These are phyloP conservation scores for Zaprionus davidi DNA, from an alignment of 1,140 invertebrate species.

Conservation along the genomic window DNA sequence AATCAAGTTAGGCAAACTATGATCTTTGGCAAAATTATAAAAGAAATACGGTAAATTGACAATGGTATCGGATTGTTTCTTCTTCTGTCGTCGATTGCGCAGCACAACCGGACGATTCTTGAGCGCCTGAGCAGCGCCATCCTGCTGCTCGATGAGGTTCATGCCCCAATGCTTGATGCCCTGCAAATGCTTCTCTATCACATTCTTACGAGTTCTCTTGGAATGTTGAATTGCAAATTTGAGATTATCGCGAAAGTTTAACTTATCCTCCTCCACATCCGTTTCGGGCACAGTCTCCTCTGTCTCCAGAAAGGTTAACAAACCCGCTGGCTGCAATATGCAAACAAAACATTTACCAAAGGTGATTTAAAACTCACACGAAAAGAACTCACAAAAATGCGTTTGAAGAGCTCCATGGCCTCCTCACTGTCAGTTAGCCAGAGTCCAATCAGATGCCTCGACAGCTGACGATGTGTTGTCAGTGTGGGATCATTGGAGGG, in stretches of 20 bases:
- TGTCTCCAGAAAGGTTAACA: slow-evolving; percentile 96
- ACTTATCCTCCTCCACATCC: slow-evolving; percentile 89
- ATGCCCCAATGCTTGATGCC: slow-evolving; percentile 84
- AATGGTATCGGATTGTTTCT: slow-evolving; percentile 91
- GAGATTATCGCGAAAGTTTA: slow-evolving; percentile 96
- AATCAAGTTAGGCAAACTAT: slow-evolving; percentile 97
- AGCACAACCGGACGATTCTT: slow-evolving; percentile 94
- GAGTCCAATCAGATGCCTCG: slow-evolving; percentile 97
- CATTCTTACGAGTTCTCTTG: slow-evolving; percentile 87
- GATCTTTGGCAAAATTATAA: slow-evolving; percentile 97
- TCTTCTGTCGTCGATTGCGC: slow-evolving; percentile 93
- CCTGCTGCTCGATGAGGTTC: slow-evolving; percentile 82
- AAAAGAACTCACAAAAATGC: slow-evolving; percentile 91
- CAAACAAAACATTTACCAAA: not conserved
- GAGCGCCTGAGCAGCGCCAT: slow-evolving; percentile 71
- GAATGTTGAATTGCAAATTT: slow-evolving; percentile 95
- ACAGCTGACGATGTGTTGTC: slow-evolving; percentile 95
- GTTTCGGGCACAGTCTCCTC: slow-evolving; percentile 92
- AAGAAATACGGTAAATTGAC: slow-evolving; percentile 97
- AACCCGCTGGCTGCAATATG: slow-evolving; percentile 89
- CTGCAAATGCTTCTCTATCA: slow-evolving; percentile 91
- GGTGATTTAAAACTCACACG: slow-evolving; percentile 6
- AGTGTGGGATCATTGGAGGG: slow-evolving; percentile 90
- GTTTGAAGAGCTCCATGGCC: slow-evolving; percentile 93
- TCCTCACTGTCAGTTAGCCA: slow-evolving; percentile 98